Evolutionary conservation across 1,140 invertebrate species (phyloP).

Genomic region (Panulirus ornatus): DNA sequence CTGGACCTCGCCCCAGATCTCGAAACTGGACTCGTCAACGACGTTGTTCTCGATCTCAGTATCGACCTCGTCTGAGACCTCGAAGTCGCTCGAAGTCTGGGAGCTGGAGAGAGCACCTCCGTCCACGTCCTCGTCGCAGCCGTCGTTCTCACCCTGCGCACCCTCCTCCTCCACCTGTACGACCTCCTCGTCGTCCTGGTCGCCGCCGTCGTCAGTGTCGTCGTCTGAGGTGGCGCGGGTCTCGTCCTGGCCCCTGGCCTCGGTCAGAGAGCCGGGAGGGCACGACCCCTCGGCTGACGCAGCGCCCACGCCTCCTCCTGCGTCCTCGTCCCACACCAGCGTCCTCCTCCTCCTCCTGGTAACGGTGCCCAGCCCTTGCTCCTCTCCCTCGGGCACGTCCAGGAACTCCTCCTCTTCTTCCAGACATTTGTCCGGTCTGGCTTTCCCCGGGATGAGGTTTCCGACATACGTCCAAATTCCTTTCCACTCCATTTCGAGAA

Average conservation of each 20-base stretch:
- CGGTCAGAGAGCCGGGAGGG: not conserved
- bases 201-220: not conserved
- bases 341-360: not conserved
- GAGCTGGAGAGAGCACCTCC: conserved; percentile 1
- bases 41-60: conserved; percentile 35
- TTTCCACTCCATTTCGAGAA: conserved; percentile 51
- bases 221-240: not conserved
- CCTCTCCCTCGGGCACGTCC: conserved; percentile 33
- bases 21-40: not conserved
- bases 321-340: not conserved
- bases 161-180: not conserved
- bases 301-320: no score
- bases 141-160: not conserved
- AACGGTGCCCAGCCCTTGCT: no score
- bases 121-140: not conserved
- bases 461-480: conserved; percentile 58
- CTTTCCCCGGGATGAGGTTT: conserved; percentile 40
- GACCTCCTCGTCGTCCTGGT: not conserved
- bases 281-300: not conserved
- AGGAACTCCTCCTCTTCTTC: conserved; percentile 1
- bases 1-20: not conserved
- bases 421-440: conserved; percentile 11
- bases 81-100: conserved; percentile 26
- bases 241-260: not conserved
- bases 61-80: conserved; percentile 37